Conservation (phyloP, 2,113 vertebrate genomes). For the Pedionomus torquatus region DNA sequence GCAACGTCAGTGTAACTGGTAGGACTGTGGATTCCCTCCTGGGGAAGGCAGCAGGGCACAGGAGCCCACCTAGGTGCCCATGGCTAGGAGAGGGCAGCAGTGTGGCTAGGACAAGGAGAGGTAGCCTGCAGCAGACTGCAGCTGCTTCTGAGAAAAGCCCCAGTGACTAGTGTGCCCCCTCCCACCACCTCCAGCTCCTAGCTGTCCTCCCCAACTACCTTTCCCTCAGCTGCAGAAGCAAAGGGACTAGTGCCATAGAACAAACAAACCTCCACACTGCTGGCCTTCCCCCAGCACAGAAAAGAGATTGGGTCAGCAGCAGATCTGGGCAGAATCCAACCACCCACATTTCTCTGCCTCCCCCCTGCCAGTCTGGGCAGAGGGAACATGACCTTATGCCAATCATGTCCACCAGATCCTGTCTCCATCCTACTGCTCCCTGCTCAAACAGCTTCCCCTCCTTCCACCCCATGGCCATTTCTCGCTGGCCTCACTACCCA, state of each 20-base stretch:
- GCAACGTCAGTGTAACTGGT: neutral
- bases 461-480: neutral
- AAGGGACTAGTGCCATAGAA: neutral
- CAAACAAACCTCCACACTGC: neutral
- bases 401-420: neutral
- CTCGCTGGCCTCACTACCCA: neutral
- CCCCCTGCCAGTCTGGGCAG: neutral
- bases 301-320: neutral
- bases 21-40: neutral
- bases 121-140: neutral
- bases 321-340: neutral
- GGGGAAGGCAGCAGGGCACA: neutral
- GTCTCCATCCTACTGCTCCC: rapidly evolving
- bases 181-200: neutral
- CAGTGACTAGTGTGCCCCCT: rapidly evolving
- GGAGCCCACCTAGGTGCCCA: neutral
- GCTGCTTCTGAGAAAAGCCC: neutral
- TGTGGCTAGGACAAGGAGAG: neutral
- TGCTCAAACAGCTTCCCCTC: neutral
- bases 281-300: neutral
- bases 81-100: neutral
- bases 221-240: neutral
- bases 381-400: neutral
- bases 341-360: neutral
- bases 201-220: neutral